Conservation (phyloP, 1,140 invertebrate species). For the Glomeris maerens region DNA sequence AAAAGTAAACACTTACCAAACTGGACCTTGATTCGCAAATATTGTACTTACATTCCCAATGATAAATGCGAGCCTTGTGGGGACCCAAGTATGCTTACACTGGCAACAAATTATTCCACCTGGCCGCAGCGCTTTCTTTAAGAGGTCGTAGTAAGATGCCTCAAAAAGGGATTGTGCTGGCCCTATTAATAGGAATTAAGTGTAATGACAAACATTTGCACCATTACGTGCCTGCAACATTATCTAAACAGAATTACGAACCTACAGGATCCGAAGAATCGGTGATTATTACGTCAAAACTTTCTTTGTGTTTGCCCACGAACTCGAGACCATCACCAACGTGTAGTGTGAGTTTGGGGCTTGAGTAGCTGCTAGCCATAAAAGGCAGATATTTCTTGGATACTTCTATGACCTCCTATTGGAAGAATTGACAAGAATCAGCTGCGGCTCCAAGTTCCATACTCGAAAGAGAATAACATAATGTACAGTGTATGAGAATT, state of each 20-base stretch:
- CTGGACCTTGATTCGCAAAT: neutral
- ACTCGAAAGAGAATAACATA: neutral
- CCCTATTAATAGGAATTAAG: constrained; percentile 28
- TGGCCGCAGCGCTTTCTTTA: constrained; percentile 65
- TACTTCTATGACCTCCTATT: constrained; percentile 64
- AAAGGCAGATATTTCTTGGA: constrained; percentile 79
- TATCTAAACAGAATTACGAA: constrained; percentile 21
- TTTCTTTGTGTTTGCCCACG: constrained; percentile 64
- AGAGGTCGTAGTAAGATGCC: constrained; percentile 72
- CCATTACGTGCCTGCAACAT: neutral
- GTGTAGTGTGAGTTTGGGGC: constrained; percentile 65
- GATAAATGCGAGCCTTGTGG: too few relatives aligned
- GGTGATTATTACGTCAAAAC: constrained; percentile 96
- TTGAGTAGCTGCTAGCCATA: constrained; percentile 72
- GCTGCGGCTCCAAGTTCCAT: neutral
- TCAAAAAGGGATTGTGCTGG: constrained; percentile 50
- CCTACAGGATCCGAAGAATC: constrained; percentile 94
- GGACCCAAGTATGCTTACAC: constrained; percentile 28
- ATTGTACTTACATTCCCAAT: too few relatives aligned
- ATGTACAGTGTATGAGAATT: neutral
- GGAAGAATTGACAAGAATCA: too few relatives aligned
- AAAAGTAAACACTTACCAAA: neutral
- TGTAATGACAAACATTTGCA: neutral
- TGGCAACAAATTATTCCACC: constrained; percentile 79
- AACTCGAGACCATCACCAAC: constrained; percentile 92